Evolutionary conservation across 1,140 invertebrate species (phyloP).

Genomic region (Cyclina sinensis): DNA sequence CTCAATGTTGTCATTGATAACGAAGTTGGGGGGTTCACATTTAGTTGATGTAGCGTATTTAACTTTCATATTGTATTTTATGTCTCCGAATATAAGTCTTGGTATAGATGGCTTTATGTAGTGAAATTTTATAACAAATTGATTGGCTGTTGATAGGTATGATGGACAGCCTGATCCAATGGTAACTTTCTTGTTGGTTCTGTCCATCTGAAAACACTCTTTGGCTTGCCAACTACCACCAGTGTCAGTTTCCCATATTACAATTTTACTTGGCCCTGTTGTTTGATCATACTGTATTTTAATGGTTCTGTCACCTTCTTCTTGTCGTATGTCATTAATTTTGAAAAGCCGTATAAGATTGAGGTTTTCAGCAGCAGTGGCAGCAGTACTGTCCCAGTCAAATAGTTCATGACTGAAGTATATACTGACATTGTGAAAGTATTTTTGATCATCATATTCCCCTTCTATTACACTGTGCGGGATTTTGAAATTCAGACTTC

Average conservation of each 20-base stretch:
- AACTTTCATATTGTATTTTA: constrained; percentile 73
- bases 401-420: constrained; percentile 77
- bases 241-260: constrained; percentile 63
- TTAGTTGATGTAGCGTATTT: neutral
- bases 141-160: constrained; percentile 3
- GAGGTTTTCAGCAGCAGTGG: constrained; percentile 37
- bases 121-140: constrained; percentile 73
- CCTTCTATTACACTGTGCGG: constrained; percentile 77
- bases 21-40: constrained; percentile 32
- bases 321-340: constrained; percentile 74
- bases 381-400: constrained; percentile 41
- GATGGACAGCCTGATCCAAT: constrained; percentile 6
- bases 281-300: constrained; percentile 69
- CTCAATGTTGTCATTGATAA: constrained; percentile 62
- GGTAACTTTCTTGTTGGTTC: constrained; percentile 54
- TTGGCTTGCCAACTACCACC: constrained; percentile 37
- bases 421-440: constrained; percentile 80
- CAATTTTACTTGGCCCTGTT: constrained; percentile 62
- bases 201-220: constrained; percentile 73
- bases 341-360: constrained; percentile 73
- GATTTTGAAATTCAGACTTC: constrained; percentile 77
- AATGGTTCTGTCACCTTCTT: constrained; percentile 67
- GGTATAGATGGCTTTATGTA: constrained; percentile 72
- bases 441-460: constrained; percentile 79
- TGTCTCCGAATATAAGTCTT: constrained; percentile 79